phyloP scores from a whole-genome alignment of 2,797 vertebrate genomes.

The Sebastes diaconus region DNA sequence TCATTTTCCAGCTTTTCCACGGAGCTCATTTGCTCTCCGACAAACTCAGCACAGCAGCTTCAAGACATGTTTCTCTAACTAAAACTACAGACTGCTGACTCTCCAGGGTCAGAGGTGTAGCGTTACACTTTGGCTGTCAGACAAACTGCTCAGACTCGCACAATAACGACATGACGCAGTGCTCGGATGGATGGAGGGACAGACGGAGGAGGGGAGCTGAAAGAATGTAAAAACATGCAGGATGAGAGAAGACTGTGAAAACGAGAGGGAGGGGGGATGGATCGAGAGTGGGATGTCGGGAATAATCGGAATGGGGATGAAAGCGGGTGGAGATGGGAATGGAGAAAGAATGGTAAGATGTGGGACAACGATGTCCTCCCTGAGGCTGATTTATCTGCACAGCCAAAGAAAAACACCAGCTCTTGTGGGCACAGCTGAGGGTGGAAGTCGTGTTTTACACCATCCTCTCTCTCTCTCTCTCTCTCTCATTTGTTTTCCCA shows the following conservation, averaged over 20 bases:
- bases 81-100: slow-evolving; percentile 69
- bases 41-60: slow-evolving; percentile 47
- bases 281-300: not conserved
- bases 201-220: slow-evolving; percentile 11
- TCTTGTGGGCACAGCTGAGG: slow-evolving; percentile 41
- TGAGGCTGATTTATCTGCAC: slow-evolving; percentile 28
- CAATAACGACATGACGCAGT: slow-evolving; percentile 55
- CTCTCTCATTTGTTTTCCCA: slow-evolving; percentile 55
- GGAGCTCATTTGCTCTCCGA: slow-evolving; percentile 23
- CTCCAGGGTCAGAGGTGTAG: slow-evolving; percentile 66
- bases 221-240: slow-evolving; percentile 35
- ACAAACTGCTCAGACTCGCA: slow-evolving; percentile 56
- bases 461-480: slow-evolving; percentile 38
- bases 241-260: not conserved
- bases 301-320: slow-evolving; percentile 10
- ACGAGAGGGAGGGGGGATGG: not conserved
- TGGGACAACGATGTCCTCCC: not conserved
- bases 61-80: slow-evolving; percentile 59
- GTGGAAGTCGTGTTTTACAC: slow-evolving; percentile 65
- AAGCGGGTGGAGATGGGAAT: slow-evolving; percentile 8
- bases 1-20: slow-evolving; percentile 27
- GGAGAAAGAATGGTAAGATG: slow-evolving; percentile 12
- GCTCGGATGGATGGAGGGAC: slow-evolving; percentile 9
- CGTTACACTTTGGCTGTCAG: slow-evolving; percentile 70
- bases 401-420: slow-evolving; percentile 27